phyloP scores from a whole-genome alignment of 2,888 invertebrate species.

The Epinotia ramella region DNA sequence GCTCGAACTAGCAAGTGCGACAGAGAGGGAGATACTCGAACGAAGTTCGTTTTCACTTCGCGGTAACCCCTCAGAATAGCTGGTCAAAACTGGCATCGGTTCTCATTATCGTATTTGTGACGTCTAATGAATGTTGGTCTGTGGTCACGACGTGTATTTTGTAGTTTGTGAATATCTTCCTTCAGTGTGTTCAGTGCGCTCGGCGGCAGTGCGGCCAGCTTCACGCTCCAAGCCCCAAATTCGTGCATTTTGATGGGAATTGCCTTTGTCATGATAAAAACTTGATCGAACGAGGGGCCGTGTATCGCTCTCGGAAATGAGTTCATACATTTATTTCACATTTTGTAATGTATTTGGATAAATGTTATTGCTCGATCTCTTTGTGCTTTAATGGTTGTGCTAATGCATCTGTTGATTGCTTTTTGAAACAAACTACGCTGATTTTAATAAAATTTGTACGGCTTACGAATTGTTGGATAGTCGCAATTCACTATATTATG shows the following conservation, averaged over 20 bases:
- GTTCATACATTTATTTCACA: slow-evolving; percentile 72
- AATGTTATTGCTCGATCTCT: slow-evolving; percentile 64
- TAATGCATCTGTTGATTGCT: slow-evolving; percentile 43
- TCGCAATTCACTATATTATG: slow-evolving; percentile 1
- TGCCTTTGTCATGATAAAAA: slow-evolving; percentile 75
- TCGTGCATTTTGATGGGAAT: slow-evolving; percentile 77
- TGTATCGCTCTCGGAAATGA: slow-evolving; percentile 72
- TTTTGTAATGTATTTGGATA: slow-evolving; percentile 75
- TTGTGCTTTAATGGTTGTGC: slow-evolving; percentile 31
- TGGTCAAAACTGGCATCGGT: no score
- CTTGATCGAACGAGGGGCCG: slow-evolving; percentile 64
- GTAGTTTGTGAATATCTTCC: neutral
- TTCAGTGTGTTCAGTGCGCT: slow-evolving; percentile 50
- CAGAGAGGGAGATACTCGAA: no score
- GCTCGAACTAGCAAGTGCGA: no score
- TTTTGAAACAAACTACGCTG: slow-evolving; percentile 35
- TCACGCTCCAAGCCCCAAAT: slow-evolving; percentile 64
- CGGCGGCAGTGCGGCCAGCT: slow-evolving; percentile 51
- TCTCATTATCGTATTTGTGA: no score
- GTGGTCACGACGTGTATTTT: no score
- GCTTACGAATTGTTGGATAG: slow-evolving; percentile 11
- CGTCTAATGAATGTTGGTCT: no score
- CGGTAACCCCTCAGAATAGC: no score
- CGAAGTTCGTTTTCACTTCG: no score
- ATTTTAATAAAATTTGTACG: slow-evolving; percentile 31